Percentiles rank a stretch among this genome's conserved stretches.
These are phyloP conservation scores for Acinonyx jubatus DNA, from an alignment of 2,113 vertebrate genomes.

Conservation along the genomic window DNA sequence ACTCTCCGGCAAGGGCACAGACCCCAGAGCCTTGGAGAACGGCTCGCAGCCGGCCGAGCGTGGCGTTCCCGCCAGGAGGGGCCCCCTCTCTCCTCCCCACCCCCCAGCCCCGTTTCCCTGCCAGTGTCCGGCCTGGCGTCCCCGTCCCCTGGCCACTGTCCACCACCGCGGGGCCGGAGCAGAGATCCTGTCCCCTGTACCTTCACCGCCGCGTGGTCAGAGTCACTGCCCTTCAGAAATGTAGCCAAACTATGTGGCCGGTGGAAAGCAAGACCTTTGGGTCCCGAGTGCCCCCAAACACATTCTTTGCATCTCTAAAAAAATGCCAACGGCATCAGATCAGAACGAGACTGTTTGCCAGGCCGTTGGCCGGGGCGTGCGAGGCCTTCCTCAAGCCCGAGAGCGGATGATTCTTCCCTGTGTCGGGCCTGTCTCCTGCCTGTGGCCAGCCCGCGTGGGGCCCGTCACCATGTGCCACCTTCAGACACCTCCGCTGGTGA, in stretches of 20 bases:
- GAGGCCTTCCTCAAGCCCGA: rapidly evolving
- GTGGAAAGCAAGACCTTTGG: background rate
- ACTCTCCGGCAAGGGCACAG: rapidly evolving
- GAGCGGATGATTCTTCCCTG: background rate
- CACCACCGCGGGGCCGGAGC: rapidly evolving
- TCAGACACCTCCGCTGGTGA: rapidly evolving
- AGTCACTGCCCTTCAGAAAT: background rate
- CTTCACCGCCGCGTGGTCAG: rapidly evolving
- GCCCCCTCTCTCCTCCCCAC: background rate
- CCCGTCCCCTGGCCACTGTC: rapidly evolving
- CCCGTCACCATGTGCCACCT: rapidly evolving
- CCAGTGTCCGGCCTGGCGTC: background rate
- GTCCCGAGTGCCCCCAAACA: background rate
- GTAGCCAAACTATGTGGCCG: background rate
- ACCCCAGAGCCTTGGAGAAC: rapidly evolving
- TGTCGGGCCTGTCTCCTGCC: background rate
- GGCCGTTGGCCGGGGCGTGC: rapidly evolving
- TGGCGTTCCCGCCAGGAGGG: background rate
- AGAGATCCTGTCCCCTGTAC: rapidly evolving
- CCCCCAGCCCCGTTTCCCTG: background rate
- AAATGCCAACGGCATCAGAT: background rate
- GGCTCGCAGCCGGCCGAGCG: rapidly evolving
- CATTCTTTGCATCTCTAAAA: background rate
- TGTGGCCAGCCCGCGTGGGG: rapidly evolving
- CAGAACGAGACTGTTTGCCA: rapidly evolving